Evolutionary conservation across 2,113 vertebrate species (phyloP), one percentile per base, ranked within the genome.

Genomic region (Anser brachyrhynchus): DNA sequence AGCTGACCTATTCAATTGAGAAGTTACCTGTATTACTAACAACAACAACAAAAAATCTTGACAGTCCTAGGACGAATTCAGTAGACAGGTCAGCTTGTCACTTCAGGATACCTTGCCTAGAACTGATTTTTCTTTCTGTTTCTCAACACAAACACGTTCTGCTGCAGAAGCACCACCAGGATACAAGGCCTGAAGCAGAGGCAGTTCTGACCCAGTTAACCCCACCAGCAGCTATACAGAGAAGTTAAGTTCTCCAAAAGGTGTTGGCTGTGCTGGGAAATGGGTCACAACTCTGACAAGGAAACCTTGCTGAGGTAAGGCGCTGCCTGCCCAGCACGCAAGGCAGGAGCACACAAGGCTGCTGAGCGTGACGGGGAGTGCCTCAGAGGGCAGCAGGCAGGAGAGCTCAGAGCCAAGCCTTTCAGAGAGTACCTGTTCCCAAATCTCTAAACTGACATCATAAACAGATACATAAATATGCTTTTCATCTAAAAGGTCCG

Each of bases 341-440:
- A 29, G 29, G 54, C 54, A 28, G 54, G 28, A 55, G 54, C 54
- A 55, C 26, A 55, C 26, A 28, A 55, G 54, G 28, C 83, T 4
- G 0, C 59, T 22, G 4, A 77, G 26, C 44, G 52, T 3, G 23
- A 13, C 1, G 2, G 85, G 19, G 18, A 37, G 22, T 1, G 0
- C 25, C 49, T 54, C 52, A 37, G 25, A 72, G n/a, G 19, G 18
- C 44, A 54, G 13, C 0, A 2, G 0, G 1, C 44, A 39, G 46
- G 19, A 49, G 18, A 51, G 31, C 39, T 74, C 25, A 39, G 83
- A 41, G 69, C 26, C 55, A 70, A 14, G 4, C 20, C 29, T 72
- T n/a, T 43, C 52, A 78, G 44, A 71, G 15, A 31, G n/a, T 4
- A 72, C 13, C n/a, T 44, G 37, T 22, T 64, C 49, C 54, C 35